phyloP scores from a whole-genome alignment of 1,140 invertebrate species.

The Calephelis nemesis region DNA sequence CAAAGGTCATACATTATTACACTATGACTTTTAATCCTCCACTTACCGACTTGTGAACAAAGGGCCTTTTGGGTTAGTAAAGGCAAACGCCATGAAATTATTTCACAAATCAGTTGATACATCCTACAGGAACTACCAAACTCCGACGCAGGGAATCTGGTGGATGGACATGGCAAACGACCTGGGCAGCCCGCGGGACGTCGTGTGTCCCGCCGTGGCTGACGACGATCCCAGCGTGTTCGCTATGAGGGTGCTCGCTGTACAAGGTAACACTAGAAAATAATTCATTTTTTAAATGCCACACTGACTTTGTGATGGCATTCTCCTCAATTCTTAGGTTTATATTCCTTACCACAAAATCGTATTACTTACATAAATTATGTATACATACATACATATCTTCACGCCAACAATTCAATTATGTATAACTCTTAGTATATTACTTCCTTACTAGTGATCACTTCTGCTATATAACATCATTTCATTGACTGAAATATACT shows the following conservation, averaged over 20 bases:
- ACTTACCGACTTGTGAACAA: no score
- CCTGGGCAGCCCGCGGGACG: slow-evolving; percentile 80
- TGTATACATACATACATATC: no score
- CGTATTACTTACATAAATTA: neutral
- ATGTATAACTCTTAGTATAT: no score
- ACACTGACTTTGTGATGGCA: no score
- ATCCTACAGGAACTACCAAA: slow-evolving; percentile 81
- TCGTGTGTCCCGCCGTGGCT: slow-evolving; percentile 82
- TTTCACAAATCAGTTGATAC: neutral
- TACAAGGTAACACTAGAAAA: slow-evolving; percentile 51
- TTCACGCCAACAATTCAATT: no score
- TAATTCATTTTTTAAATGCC: no score
- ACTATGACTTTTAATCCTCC: no score
- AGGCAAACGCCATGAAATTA: neutral
- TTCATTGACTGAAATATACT: neutral
- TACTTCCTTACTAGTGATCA: no score
- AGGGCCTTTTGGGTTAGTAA: no score
- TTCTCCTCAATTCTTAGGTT: no score
- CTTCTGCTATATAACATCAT: neutral
- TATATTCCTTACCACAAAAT: neutral
- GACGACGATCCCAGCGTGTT: slow-evolving; percentile 81
- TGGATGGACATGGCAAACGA: slow-evolving; percentile 88
- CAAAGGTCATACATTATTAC: no score
- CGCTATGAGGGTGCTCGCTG: slow-evolving; percentile 80
- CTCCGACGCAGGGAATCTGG: slow-evolving; percentile 86